A percentile compares a stretch with the other conserved stretches of the same genome.
These are phyloP conservation scores for Rhamphomyia laevipes DNA, from an alignment of 2,888 invertebrate genomes.

Conservation along the genomic window DNA sequence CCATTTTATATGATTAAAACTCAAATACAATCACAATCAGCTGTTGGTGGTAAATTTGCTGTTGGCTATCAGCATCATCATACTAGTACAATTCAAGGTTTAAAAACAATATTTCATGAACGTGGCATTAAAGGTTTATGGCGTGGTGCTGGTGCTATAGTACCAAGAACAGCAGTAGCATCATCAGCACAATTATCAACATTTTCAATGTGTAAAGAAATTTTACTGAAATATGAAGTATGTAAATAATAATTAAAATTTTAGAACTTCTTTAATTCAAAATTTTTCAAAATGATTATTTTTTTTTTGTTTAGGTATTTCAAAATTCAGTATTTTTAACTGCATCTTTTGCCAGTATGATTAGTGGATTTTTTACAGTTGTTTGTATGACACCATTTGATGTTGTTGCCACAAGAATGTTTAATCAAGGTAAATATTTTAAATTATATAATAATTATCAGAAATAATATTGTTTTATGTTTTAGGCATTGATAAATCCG, in stretches of 20 bases:
- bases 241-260: slow-evolving; percentile 3
- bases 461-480: too few relatives aligned
- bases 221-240: slow-evolving; percentile 28
- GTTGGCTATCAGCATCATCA: slow-evolving; percentile 76
- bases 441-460: neutral
- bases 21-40: slow-evolving; percentile 67
- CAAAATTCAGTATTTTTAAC: slow-evolving; percentile 42
- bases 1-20: slow-evolving; percentile 76
- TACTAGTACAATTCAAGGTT: slow-evolving; percentile 42
- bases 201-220: slow-evolving; percentile 53
- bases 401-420: slow-evolving; percentile 72
- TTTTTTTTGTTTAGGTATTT: slow-evolving; percentile 17
- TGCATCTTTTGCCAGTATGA: slow-evolving; percentile 55
- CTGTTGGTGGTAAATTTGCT: slow-evolving; percentile 50
- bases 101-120: slow-evolving; percentile 40
- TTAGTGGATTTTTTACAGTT: slow-evolving; percentile 65
- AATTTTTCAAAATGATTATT: slow-evolving; percentile 20
- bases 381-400: slow-evolving; percentile 77
- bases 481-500: slow-evolving; percentile 46
- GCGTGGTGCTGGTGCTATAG: slow-evolving; percentile 60
- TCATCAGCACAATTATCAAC: slow-evolving; percentile 75
- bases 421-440: slow-evolving; percentile 63
- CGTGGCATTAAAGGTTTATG: slow-evolving; percentile 57
- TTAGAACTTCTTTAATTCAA: slow-evolving; percentile 16
- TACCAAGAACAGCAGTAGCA: slow-evolving; percentile 66